Evolutionary conservation across 2,888 invertebrate genomes (phyloP).

Genomic region (Thalpophila matura): DNA sequence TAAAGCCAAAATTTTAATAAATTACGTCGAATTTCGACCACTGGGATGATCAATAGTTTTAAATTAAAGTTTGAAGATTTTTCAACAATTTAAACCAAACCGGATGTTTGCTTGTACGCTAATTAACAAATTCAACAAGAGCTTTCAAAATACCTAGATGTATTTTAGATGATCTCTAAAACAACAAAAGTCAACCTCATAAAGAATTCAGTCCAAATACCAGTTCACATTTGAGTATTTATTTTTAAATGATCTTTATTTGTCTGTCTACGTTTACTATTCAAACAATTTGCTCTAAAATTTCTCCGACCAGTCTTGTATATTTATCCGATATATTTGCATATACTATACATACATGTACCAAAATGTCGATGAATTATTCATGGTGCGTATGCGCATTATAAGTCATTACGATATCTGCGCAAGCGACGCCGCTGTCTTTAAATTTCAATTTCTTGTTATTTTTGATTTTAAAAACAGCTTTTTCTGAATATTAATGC

Average conservation of each 20-base stretch:
- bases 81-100: neutral
- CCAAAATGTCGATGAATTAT: conserved; percentile 71
- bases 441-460: conserved; percentile 72
- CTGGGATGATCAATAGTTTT: too few relatives aligned
- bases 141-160: conserved; percentile 25
- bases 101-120: conserved; percentile 44
- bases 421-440: conserved; percentile 58
- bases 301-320: conserved; percentile 49
- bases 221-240: conserved; percentile 39
- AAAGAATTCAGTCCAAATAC: conserved; percentile 46
- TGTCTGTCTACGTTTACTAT: conserved; percentile 47
- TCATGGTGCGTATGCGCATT: conserved; percentile 69
- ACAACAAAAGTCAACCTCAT: conserved; percentile 37
- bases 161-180: conserved; percentile 29
- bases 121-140: conserved; percentile 48
- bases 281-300: conserved; percentile 53
- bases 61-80: neutral
- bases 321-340: conserved; percentile 58
- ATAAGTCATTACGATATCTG: conserved; percentile 71
- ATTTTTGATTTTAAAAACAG: conserved; percentile 57
- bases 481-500: conserved; percentile 59
- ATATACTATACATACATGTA: conserved; percentile 57
- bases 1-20: too few relatives aligned
- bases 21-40: too few relatives aligned
- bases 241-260: conserved; percentile 50